Percentiles rank a stretch among this genome's conserved stretches.
These are phyloP conservation scores for Acleris sparsana DNA, from an alignment of 2,888 invertebrate genomes.

Conservation along the genomic window DNA sequence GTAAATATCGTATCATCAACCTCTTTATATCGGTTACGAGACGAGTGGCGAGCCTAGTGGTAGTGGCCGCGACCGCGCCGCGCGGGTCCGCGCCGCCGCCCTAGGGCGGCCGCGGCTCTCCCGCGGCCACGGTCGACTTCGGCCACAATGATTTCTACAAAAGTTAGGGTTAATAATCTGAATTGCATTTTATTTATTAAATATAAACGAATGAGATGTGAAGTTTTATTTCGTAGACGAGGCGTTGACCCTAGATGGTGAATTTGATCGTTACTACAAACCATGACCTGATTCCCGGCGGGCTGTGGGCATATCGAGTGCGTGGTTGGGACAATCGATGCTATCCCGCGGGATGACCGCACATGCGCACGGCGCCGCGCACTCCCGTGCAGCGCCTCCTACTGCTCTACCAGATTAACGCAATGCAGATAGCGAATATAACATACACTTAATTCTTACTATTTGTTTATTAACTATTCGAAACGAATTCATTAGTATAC, in stretches of 20 bases:
- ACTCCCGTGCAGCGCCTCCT: constrained; percentile 30
- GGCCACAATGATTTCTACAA: constrained; percentile 79
- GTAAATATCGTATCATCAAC: constrained; percentile 61
- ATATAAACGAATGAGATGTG: constrained; percentile 81
- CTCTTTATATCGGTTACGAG: constrained; percentile 67
- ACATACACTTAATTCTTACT: neutral
- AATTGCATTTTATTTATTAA: constrained; percentile 85
- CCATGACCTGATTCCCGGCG: constrained; percentile 69
- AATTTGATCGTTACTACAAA: constrained; percentile 43
- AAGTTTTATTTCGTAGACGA: constrained; percentile 55
- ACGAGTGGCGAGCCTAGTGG: constrained; percentile 64
- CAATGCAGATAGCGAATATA: constrained; percentile 26
- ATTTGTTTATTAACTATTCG: constrained; percentile 1
- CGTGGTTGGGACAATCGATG: constrained; percentile 74
- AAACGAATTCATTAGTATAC: neutral
- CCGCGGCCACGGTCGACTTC: constrained; percentile 64
- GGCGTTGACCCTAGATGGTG: constrained; percentile 10
- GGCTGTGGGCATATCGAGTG: constrained; percentile 49
- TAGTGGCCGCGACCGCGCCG: constrained; percentile 52
- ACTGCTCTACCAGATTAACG: constrained; percentile 28
- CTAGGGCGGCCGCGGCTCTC: constrained; percentile 51
- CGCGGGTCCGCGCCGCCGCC: constrained; percentile 42
- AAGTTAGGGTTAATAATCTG: constrained; percentile 83
- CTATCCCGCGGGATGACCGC: constrained; percentile 77
- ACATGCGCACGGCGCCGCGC: constrained; percentile 67